Conservation (phyloP, 1,140 invertebrate species). For the Lepidurus apus region DNA sequence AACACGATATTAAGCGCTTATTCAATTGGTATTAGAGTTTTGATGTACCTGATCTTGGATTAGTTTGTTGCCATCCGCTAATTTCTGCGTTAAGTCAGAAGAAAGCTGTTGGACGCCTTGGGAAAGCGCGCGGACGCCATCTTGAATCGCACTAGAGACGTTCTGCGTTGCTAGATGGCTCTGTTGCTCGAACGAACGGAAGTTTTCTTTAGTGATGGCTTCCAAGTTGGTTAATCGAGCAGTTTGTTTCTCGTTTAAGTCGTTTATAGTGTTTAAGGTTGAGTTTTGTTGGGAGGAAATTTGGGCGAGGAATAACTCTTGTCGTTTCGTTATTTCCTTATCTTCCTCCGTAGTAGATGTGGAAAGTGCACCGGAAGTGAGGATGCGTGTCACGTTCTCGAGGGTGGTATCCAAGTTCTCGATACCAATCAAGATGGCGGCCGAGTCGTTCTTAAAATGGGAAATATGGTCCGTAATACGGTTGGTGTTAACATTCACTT, state of each 20-base stretch:
- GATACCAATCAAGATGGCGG: slow-evolving; percentile 33
- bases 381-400: slow-evolving; percentile 26
- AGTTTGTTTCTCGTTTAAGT: neutral
- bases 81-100: neutral
- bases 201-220: neutral
- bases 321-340: slow-evolving; percentile 14
- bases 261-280: neutral
- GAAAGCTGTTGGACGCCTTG: neutral
- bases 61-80: slow-evolving; percentile 28
- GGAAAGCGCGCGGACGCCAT: neutral
- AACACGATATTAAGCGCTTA: neutral
- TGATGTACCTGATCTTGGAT: slow-evolving; percentile 33
- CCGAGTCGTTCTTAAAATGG: slow-evolving; percentile 33
- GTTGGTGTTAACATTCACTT: slow-evolving; percentile 27
- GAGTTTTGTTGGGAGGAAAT: neutral
- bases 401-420: slow-evolving; percentile 31
- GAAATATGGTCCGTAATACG: slow-evolving; percentile 30
- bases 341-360: slow-evolving; percentile 8
- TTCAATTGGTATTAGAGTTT: neutral
- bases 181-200: neutral
- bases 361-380: neutral
- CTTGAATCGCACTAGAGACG: slow-evolving; percentile 17
- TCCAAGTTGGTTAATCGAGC: neutral
- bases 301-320: neutral
- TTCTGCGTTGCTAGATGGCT: neutral